Percentiles rank a stretch among this genome's conserved stretches.
These are phyloP conservation scores for Silurus lanzhouensis DNA, from an alignment of 2,797 vertebrate genomes.

Conservation along the genomic window DNA sequence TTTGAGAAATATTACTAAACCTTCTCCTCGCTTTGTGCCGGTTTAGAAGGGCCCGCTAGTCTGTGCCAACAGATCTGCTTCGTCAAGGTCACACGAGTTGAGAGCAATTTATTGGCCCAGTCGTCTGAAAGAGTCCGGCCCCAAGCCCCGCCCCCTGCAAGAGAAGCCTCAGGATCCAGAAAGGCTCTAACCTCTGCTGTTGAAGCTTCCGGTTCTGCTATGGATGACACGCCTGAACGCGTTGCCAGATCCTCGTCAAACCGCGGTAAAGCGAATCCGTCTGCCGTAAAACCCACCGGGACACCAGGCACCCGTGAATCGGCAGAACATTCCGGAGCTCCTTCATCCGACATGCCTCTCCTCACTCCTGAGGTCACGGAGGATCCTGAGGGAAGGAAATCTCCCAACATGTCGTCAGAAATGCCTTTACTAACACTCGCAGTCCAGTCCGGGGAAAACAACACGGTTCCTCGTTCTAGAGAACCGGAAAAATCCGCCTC, in stretches of 20 bases:
- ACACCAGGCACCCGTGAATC: constrained; percentile 50
- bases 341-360: constrained; percentile 73
- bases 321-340: constrained; percentile 45
- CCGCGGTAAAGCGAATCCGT: neutral
- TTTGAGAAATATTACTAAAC: too few species aligned
- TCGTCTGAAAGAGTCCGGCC: constrained; percentile 49
- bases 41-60: constrained; percentile 59
- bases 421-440: constrained; percentile 80
- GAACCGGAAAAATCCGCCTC: constrained; percentile 17
- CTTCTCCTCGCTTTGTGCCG: neutral
- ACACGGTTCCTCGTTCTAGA: neutral
- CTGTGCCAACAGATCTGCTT: constrained; percentile 78
- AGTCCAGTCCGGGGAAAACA: constrained; percentile 53
- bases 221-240: neutral
- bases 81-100: constrained; percentile 77
- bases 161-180: constrained; percentile 35
- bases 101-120: constrained; percentile 65
- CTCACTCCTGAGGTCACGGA: constrained; percentile 71
- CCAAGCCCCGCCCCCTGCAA: constrained; percentile 9
- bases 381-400: constrained; percentile 62
- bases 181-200: constrained; percentile 33
- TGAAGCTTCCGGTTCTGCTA: neutral
- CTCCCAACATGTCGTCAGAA: constrained; percentile 72
- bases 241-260: constrained; percentile 6
- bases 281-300: neutral